These are phyloP conservation scores for Melikaiella ostensackeni DNA, from an alignment of 2,888 invertebrate genomes.

Conservation along the genomic window DNA sequence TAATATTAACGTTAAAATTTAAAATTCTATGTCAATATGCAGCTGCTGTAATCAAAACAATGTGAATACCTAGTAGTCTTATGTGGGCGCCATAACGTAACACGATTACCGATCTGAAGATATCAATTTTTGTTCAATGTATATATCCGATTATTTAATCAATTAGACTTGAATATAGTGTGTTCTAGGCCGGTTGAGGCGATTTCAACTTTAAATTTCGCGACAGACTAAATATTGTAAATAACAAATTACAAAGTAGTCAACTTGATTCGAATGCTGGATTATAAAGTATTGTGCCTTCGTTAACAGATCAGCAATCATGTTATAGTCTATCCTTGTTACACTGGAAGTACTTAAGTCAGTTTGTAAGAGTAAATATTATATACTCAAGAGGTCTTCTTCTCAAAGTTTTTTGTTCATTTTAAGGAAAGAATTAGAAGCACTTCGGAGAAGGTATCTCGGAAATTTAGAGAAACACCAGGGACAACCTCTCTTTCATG, in stretches of 20 bases:
- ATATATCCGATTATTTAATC: no score
- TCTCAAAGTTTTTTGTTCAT: background rate
- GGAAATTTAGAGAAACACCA: background rate
- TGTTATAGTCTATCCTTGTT: background rate
- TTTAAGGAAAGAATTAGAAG: background rate
- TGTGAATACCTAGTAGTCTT: no score
- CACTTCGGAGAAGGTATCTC: background rate
- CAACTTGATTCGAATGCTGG: background rate
- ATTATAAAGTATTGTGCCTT: background rate
- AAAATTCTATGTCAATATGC: no score
- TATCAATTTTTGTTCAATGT: no score
- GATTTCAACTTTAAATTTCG: background rate
- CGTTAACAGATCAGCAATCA: background rate
- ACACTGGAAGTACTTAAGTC: background rate
- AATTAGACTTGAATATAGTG: no score
- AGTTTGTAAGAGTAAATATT: background rate
- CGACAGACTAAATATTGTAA: background rate
- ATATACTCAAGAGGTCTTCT: background rate
- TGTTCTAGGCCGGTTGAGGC: background rate
- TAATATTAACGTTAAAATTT: no score
- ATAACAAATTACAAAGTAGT: background rate
- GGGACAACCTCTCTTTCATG: slow-evolving; percentile 20
- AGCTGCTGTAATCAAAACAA: no score
- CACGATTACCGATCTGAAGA: no score
- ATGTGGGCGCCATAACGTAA: no score